These are phyloP conservation scores for Aphelenchoides besseyi DNA, from an alignment of 1,140 invertebrate genomes.

Conservation along the genomic window DNA sequence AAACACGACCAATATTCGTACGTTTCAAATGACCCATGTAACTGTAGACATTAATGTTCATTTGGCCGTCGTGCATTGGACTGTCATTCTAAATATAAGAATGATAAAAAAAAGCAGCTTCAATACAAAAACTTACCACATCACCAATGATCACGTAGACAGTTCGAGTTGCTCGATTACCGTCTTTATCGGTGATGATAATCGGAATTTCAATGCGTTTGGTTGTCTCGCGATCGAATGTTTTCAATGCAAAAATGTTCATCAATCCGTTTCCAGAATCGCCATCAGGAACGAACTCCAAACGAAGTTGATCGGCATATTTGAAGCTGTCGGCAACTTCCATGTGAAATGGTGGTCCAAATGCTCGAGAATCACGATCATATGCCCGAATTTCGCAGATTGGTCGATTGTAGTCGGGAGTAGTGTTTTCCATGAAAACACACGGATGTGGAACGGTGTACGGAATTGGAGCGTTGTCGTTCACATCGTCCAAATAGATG, in stretches of 20 bases:
- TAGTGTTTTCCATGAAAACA: conserved; percentile 61
- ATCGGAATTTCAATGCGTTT: conserved; percentile 56
- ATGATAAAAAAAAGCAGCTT: conserved; percentile 13
- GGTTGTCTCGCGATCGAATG: conserved; percentile 58
- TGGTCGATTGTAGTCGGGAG: conserved; percentile 45
- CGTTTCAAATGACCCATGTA: conserved; percentile 56
- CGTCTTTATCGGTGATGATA: conserved; percentile 48
- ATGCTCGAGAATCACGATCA: conserved; percentile 54
- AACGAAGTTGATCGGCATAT: conserved; percentile 40
- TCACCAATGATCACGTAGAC: conserved; percentile 60
- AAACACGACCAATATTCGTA: conserved; percentile 57
- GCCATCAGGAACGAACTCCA: conserved; percentile 48
- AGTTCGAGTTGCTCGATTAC: conserved; percentile 35
- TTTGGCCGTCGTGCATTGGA: conserved; percentile 56
- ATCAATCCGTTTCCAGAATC: conserved; percentile 55
- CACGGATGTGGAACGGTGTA: conserved; percentile 57
- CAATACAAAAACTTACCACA: conserved; percentile 39
- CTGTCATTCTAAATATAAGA: conserved; percentile 58
- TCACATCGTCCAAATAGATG: conserved; percentile 60
- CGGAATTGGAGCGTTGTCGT: conserved; percentile 59
- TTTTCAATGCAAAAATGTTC: conserved; percentile 46
- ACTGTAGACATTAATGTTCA: conserved; percentile 54
- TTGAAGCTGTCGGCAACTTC: conserved; percentile 44
- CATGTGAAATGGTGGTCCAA: conserved; percentile 60
- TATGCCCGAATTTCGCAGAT: conserved; percentile 55